Evolutionary conservation across 2,113 vertebrate species (phyloP).

Genomic region (Turdus rufiventris): DNA sequence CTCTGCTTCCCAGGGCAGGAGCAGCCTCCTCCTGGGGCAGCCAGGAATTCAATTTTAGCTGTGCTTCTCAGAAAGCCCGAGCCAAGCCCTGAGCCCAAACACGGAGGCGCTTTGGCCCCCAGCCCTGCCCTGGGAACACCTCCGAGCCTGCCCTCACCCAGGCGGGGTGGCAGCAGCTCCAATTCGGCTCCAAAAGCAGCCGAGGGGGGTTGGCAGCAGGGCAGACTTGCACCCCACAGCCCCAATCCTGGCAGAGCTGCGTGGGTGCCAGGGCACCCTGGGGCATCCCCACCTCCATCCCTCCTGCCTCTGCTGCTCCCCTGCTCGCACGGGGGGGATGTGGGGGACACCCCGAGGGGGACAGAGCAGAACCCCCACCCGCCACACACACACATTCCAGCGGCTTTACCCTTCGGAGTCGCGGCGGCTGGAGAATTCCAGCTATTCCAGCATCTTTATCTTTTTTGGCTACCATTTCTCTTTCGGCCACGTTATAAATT

Average conservation of each 20-base stretch:
- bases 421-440: conserved; percentile 58
- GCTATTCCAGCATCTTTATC: conserved; percentile 63
- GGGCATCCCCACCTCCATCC: not conserved
- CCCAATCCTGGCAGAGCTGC: rapidly evolving
- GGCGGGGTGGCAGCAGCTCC: not conserved
- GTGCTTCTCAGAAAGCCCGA: rapidly evolving
- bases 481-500: conserved; percentile 59
- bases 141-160: not conserved
- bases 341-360: not conserved
- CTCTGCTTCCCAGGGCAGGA: not conserved
- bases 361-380: not conserved
- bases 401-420: conserved; percentile 51
- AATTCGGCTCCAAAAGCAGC: rapidly evolving
- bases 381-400: conserved; percentile 22
- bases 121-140: not conserved
- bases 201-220: rapidly evolving
- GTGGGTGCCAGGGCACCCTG: rapidly evolving
- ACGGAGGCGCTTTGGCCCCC: not conserved
- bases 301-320: not conserved
- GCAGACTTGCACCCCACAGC: not conserved
- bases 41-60: not conserved
- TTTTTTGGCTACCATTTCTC: conserved; percentile 42
- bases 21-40: not conserved
- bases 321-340: not conserved
- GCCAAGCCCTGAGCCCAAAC: not conserved